Conservation (phyloP, 2,797 vertebrate species). For the Mus minutoides region DNA sequence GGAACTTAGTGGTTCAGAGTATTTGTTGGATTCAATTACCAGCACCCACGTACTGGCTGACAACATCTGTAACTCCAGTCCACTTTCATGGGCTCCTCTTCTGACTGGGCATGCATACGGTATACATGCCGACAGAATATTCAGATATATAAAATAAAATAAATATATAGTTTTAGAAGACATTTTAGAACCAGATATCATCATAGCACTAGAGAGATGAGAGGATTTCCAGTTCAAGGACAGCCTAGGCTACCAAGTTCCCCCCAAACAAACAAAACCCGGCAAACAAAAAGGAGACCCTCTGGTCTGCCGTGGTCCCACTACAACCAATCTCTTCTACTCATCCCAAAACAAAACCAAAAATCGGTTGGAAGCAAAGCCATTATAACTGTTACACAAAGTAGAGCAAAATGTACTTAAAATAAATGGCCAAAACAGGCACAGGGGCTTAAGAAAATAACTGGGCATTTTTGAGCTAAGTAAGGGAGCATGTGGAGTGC, state of each 20-base stretch:
- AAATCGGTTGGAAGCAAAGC: neutral
- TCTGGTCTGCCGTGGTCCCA: neutral
- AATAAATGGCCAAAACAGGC: neutral
- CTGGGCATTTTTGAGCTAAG: neutral
- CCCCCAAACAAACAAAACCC: no score
- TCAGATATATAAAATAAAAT: neutral
- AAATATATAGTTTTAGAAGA: neutral
- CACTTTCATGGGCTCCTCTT: neutral
- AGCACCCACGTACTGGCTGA: neutral
- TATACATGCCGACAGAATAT: neutral
- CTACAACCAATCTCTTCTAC: neutral
- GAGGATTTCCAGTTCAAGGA: neutral
- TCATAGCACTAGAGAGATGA: neutral
- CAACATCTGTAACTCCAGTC: neutral
- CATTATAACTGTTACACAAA: neutral
- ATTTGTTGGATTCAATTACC: neutral
- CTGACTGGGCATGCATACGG: neutral
- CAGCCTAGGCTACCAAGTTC: neutral
- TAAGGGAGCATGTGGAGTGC: neutral
- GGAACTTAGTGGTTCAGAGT: no score
- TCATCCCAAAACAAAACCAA: neutral
- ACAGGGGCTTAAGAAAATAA: neutral
- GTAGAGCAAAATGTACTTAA: slow-evolving; percentile 11
- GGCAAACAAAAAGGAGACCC: neutral
- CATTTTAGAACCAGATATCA: neutral